Evolutionary conservation across 2,888 invertebrate genomes (phyloP), one percentile per base, ranked within the genome.

Genomic region (Bursaphelenchus okinawaensis): DNA sequence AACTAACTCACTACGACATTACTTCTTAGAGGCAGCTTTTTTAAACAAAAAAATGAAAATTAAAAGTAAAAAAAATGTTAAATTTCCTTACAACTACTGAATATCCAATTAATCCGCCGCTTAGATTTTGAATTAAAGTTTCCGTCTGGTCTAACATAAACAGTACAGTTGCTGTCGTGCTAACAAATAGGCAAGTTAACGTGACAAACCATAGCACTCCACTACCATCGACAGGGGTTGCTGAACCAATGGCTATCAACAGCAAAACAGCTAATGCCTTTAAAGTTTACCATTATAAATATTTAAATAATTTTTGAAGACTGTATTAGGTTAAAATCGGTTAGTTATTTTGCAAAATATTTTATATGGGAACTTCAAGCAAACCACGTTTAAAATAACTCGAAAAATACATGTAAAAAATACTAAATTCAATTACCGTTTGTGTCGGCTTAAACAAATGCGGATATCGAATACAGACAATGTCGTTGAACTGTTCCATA

Each of bases 371-470:
- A n/a, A n/a, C n/a, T n/a, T n/a, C n/a, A n/a, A n/a, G n/a, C n/a
- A n/a, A n/a, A n/a, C n/a, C n/a, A n/a, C n/a, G n/a, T n/a, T n/a
- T n/a, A n/a, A n/a, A n/a, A n/a, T n/a, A n/a, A n/a, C n/a, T n/a
- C n/a, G n/a, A n/a, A n/a, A n/a, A n/a, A n/a, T n/a, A n/a, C n/a
- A n/a, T n/a, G n/a, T n/a, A n/a, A n/a, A n/a, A n/a, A n/a, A n/a
- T n/a, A n/a, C n/a, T n/a, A n/a, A n/a, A n/a, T n/a, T n/a, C 28
- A 68, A 70, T 62, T 65, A 80, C 80, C 63, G 77, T 69, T 65
- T 80, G 80, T 9, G 79, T 68, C 0, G 79, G 78, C 62, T 80
- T 80, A 73, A 80, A 80, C 27, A 77, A 68, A 62, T 80, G 80
- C 4, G 80, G 80, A 27, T 75, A 68, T 40, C 62, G 65, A 23